Evolutionary conservation across 2,113 vertebrate species (phyloP).

Genomic region (Periophthalmus modestus): DNA sequence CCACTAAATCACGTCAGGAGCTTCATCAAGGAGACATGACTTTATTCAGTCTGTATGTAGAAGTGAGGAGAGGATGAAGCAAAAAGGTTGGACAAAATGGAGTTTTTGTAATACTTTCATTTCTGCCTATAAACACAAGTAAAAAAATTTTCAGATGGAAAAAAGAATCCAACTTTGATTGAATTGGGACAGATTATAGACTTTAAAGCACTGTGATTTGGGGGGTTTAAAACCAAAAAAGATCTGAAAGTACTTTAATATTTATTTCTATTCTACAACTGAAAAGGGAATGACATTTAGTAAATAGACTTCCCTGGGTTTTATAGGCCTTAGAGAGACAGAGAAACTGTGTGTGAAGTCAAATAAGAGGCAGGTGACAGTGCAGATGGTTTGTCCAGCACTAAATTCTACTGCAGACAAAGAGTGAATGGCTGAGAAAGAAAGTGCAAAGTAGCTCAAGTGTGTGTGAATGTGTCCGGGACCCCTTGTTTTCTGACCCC

Average conservation of each 20-base stretch:
- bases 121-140: no score
- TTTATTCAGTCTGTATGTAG: constrained; percentile 65
- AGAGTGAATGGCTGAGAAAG: constrained; percentile 70
- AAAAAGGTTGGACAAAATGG: not conserved
- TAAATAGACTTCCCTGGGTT: not conserved
- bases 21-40: constrained; percentile 58
- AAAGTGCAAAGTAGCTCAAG: constrained; percentile 36
- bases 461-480: constrained; percentile 34
- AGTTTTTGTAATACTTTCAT: not conserved
- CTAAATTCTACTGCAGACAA: constrained; percentile 78
- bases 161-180: not conserved
- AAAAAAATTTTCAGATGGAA: no score
- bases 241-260: not conserved
- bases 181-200: not conserved
- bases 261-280: not conserved
- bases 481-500: constrained; percentile 75
- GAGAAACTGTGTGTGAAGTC: constrained; percentile 64
- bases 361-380: constrained; percentile 55
- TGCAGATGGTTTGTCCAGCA: constrained; percentile 65
- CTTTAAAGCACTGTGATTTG: not conserved
- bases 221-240: not conserved
- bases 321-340: not conserved
- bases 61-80: constrained; percentile 39
- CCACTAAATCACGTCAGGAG: constrained; percentile 66
- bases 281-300: constrained; percentile 4